phyloP scores from a whole-genome alignment of 2,888 invertebrate genomes.

The Schrankia costaestrigalis region DNA sequence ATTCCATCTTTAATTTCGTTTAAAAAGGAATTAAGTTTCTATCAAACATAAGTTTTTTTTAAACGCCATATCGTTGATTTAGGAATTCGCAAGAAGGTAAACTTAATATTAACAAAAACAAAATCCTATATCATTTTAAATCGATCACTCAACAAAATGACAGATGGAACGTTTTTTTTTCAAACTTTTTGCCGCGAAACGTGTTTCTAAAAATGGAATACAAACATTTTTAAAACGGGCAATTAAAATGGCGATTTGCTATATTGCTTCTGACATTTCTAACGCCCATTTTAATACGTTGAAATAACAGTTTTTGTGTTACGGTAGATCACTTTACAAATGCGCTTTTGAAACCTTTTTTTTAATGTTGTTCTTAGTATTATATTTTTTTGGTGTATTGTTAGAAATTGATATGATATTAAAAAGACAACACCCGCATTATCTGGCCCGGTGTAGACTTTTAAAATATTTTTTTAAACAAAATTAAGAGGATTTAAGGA shows the following conservation, averaged over 20 bases:
- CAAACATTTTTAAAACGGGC: slow-evolving; percentile 61
- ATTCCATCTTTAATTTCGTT: too few species aligned
- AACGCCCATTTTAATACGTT: slow-evolving; percentile 53
- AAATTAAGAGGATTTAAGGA: too few species aligned
- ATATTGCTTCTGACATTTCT: slow-evolving; percentile 49
- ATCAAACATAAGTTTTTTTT: too few species aligned
- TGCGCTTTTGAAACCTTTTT: slow-evolving; percentile 16
- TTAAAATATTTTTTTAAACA: too few species aligned
- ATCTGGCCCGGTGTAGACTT: too few species aligned
- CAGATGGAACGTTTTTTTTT: slow-evolving; percentile 42
- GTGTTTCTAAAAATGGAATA: slow-evolving; percentile 54
- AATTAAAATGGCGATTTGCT: slow-evolving; percentile 64
- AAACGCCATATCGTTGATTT: too few species aligned
- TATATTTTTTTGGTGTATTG: slow-evolving; percentile 10
- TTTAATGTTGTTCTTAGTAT: slow-evolving; percentile 16
- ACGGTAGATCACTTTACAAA: slow-evolving; percentile 29
- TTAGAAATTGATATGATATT: too few species aligned
- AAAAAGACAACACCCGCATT: too few species aligned
- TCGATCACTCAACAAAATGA: slow-evolving; percentile 39
- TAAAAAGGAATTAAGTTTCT: too few species aligned
- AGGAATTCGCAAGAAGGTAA: slow-evolving; percentile 23
- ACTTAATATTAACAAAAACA: slow-evolving; percentile 24
- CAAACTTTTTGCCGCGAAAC: slow-evolving; percentile 35
- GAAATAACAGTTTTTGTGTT: slow-evolving; percentile 58
- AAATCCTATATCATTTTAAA: slow-evolving; percentile 25